A percentile compares a stretch with the other conserved stretches of the same genome.
These are phyloP conservation scores for Emydura subglobosa DNA, from an alignment of 2,113 vertebrate species.

Conservation along the genomic window DNA sequence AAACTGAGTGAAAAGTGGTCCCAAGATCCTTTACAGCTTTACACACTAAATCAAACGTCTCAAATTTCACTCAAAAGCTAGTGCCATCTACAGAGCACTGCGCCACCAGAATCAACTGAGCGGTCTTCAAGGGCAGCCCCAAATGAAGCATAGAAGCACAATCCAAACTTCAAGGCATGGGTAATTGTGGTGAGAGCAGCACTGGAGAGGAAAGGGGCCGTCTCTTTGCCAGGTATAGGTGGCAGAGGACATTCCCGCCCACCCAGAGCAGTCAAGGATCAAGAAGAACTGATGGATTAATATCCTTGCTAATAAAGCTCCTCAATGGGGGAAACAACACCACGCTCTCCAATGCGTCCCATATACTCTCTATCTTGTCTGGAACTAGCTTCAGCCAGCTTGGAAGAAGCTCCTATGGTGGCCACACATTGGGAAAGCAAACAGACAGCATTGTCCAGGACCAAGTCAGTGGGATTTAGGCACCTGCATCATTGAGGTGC, in stretches of 20 bases:
- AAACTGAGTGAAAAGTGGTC: not conserved
- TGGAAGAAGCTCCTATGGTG: accelerated
- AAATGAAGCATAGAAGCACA: not conserved
- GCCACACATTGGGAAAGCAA: not conserved
- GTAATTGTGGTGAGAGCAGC: slow-evolving; percentile 43
- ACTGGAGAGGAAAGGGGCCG: not conserved
- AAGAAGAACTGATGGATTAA: slow-evolving; percentile 36
- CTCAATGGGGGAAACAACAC: slow-evolving; percentile 4
- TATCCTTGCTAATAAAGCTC: slow-evolving; percentile 16
- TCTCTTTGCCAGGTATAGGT: slow-evolving; percentile 15
- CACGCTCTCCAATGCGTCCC: not conserved
- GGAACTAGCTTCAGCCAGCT: not conserved
- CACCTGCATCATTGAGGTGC: not conserved
- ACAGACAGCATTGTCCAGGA: not conserved
- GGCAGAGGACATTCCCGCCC: slow-evolving; percentile 30
- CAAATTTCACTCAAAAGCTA: slow-evolving; percentile 24
- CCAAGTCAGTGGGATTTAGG: not conserved
- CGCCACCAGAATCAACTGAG: not conserved
- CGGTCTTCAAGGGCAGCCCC: not conserved
- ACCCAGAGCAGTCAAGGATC: not conserved
- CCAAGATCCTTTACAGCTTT: not conserved
- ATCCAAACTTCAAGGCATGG: not conserved
- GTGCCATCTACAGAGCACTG: not conserved
- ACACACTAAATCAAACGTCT: slow-evolving; percentile 6
- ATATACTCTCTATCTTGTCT: not conserved